Percentiles rank a stretch among this genome's conserved stretches.
These are phyloP conservation scores for Hexactinellida sp. DNA, from an alignment of 37 sponge, comb jelly and placozoan genomes.

Conservation along the genomic window DNA sequence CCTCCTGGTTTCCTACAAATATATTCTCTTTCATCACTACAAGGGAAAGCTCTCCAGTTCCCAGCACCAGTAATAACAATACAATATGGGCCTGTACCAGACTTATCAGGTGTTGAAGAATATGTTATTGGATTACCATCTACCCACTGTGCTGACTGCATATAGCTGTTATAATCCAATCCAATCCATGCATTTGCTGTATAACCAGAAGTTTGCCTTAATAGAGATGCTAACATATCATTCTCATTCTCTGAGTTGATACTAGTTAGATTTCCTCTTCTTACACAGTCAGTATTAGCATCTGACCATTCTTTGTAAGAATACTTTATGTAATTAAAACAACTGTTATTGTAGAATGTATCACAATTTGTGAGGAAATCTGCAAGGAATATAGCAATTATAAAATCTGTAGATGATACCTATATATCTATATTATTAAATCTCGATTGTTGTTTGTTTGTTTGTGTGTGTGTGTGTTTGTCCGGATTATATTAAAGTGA, in stretches of 20 bases:
- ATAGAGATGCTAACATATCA: neutral
- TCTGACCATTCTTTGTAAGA: neutral
- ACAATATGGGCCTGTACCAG: neutral
- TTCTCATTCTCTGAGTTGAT: neutral
- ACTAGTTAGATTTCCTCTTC: neutral
- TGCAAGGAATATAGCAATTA: neutral
- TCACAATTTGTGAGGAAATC: neutral
- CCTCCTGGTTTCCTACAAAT: neutral
- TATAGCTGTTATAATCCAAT: neutral
- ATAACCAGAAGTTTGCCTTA: neutral
- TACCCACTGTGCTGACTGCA: neutral
- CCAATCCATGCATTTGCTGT: neutral
- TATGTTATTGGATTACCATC: slow-evolving; percentile 9
- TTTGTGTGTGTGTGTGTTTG: no score
- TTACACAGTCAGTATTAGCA: neutral
- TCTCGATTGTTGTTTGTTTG: no score
- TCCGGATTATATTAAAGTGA: no score
- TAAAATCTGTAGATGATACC: no score
- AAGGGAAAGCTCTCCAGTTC: neutral
- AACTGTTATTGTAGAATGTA: neutral
- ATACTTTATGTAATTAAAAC: neutral
- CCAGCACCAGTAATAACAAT: neutral
- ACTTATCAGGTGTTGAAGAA: neutral
- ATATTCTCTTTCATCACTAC: neutral
- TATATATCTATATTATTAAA: no score